Base-by-base conservation (phyloP, 2,113 vertebrate genomes). In the Chaetodon auriga region DNA sequence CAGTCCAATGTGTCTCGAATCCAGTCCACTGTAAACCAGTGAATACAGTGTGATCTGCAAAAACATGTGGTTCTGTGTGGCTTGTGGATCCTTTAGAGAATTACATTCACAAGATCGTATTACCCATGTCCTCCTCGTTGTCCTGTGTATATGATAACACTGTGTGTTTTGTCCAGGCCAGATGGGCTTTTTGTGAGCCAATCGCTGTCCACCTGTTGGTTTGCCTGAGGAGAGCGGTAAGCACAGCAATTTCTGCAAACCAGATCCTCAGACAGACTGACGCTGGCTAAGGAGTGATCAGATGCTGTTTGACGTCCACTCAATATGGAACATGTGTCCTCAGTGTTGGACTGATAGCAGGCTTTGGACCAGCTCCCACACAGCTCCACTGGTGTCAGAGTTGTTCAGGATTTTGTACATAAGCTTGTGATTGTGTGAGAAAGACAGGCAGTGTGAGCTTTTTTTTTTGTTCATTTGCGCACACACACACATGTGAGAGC, bases 251-350 rank as follows among this genome's bases (percentile, higher is more conserved):
- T 85, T 85, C 79, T 78, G 7, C 87, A 86, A 80, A 85, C 71
- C 89, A 51, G 80, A 85, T 62, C 86, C 81, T 88, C 89, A 92
- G 92, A 92, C 92, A 92, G 86, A 90, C 86, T 90, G 91, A 92
- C 92, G 92, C 91, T 90, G 89, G 77, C 81, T 7, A 57, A 68
- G 75, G 58, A 51, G 23, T 75, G 89, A 93, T 92, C 87, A 89
- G 87, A 91, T 71, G 80, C 75, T 92, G 81, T 90, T 92, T 91
- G 90, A 92, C 90, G 86, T 90, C 65, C 71, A 70, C 87, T 89
- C 89, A 93, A 93, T 92, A 75, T 63, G 85, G 86, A 93, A 91
- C 92, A 93, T 91, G 86, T 92, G 90, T 93, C 85, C 69, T 49
- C 45, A 46, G 85, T 38, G 77, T 51, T 79, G 83, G 80, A 82